Percentiles rank a stretch among this genome's conserved stretches.
Evolutionary conservation across 2,797 vertebrate species (phyloP).

Genomic region (Sibirionetta formosa): DNA sequence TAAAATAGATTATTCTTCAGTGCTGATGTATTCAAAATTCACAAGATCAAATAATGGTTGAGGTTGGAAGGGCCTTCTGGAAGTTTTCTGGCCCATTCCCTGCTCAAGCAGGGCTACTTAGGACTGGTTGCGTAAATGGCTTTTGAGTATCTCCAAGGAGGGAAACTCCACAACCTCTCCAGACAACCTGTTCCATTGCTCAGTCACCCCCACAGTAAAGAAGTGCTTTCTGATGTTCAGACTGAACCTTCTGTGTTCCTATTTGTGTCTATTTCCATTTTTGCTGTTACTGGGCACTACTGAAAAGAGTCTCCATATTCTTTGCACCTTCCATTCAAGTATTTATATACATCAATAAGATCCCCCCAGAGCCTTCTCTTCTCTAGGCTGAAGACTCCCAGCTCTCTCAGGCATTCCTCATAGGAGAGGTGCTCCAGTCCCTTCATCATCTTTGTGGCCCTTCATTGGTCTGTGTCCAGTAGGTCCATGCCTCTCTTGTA

Average conservation of each 20-base stretch:
- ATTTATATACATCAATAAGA: background rate
- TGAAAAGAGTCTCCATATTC: background rate
- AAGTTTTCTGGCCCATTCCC: background rate
- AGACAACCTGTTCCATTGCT: background rate
- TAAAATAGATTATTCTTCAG: background rate
- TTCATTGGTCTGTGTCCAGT: background rate
- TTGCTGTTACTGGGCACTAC: background rate
- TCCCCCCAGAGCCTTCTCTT: background rate
- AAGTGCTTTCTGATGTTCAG: background rate
- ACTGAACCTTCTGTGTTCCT: background rate
- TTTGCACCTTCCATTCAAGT: background rate
- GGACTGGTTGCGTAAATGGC: background rate
- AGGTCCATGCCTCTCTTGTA: background rate
- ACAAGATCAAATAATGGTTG: background rate
- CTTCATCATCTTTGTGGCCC: background rate
- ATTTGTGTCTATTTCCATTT: background rate
- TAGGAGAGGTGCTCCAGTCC: background rate
- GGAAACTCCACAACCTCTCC: background rate
- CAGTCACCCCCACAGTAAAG: background rate
- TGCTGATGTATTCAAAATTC: background rate
- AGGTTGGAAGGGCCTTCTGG: background rate
- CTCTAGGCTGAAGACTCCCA: background rate
- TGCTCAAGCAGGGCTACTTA: background rate
- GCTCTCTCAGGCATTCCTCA: background rate
- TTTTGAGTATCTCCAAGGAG: background rate